phyloP scores from a whole-genome alignment of 1,140 invertebrate genomes.

The Anastrepha obliqua region DNA sequence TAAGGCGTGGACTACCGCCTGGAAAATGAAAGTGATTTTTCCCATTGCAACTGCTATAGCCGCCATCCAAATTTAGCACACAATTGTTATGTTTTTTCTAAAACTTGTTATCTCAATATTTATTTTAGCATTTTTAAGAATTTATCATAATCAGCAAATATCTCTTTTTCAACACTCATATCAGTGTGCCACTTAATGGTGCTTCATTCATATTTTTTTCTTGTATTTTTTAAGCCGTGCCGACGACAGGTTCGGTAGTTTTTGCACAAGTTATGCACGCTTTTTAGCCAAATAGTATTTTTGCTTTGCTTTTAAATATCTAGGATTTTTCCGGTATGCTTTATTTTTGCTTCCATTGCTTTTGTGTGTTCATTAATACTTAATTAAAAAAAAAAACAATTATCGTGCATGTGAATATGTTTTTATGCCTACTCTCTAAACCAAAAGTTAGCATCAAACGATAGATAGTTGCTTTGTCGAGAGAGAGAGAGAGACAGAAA shows the following conservation, averaged over 20 bases:
- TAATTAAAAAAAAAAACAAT: background rate
- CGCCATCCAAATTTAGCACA: no score
- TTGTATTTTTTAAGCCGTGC: background rate
- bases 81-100: background rate
- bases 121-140: constrained; percentile 19
- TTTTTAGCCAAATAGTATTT: background rate
- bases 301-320: constrained; percentile 4
- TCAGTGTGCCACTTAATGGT: no score
- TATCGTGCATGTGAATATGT: background rate
- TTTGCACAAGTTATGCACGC: background rate
- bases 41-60: no score
- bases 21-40: no score
- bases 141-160: constrained; percentile 45
- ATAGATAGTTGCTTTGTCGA: background rate
- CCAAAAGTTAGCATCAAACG: background rate
- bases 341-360: constrained; percentile 4
- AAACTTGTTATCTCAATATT: constrained; percentile 47
- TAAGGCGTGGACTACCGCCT: no score
- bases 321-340: background rate
- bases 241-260: constrained; percentile 2
- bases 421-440: background rate
- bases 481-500: background rate
- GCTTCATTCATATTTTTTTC: background rate
- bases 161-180: background rate
- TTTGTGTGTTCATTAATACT: background rate